Conservation (phyloP, 2,797 vertebrate genomes). For the Hirundo rustica region DNA sequence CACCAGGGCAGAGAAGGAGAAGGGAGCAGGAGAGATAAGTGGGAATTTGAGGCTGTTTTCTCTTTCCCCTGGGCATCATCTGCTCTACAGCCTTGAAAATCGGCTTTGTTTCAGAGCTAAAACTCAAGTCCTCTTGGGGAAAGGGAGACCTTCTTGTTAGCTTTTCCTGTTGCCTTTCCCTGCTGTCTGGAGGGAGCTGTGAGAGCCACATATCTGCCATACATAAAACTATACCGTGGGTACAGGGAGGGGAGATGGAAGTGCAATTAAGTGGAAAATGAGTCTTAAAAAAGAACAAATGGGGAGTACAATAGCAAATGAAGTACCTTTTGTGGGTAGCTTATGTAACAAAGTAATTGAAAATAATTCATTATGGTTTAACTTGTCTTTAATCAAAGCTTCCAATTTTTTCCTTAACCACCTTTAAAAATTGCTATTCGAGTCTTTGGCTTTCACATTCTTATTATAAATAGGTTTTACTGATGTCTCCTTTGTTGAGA, state of each 20-base stretch:
- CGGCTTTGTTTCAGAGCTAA: not conserved
- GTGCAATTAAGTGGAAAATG: not conserved
- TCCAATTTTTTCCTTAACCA: not conserved
- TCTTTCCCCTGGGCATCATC: not conserved
- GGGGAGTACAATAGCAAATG: not conserved
- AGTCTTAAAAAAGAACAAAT: slow-evolving; percentile 18
- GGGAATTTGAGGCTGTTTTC: not conserved
- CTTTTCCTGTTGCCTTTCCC: not conserved
- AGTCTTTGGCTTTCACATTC: not conserved
- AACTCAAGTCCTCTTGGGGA: not conserved
- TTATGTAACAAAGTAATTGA: not conserved
- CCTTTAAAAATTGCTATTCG: not conserved
- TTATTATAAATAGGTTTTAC: not conserved
- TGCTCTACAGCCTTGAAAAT: not conserved
- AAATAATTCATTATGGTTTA: not conserved
- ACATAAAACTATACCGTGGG: accelerated
- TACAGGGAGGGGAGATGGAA: not conserved
- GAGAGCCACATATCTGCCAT: not conserved
- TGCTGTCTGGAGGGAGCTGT: not conserved
- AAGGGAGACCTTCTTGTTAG: not conserved
- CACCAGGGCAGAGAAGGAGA: not conserved
- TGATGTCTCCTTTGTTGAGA: not conserved
- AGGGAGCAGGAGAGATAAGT: not conserved
- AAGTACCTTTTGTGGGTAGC: not conserved
- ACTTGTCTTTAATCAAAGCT: not conserved